A percentile compares a stretch with the other conserved stretches of the same genome.
Evolutionary conservation across 2,797 vertebrate genomes (phyloP).

Genomic region (Pangasius sanitwongsei): DNA sequence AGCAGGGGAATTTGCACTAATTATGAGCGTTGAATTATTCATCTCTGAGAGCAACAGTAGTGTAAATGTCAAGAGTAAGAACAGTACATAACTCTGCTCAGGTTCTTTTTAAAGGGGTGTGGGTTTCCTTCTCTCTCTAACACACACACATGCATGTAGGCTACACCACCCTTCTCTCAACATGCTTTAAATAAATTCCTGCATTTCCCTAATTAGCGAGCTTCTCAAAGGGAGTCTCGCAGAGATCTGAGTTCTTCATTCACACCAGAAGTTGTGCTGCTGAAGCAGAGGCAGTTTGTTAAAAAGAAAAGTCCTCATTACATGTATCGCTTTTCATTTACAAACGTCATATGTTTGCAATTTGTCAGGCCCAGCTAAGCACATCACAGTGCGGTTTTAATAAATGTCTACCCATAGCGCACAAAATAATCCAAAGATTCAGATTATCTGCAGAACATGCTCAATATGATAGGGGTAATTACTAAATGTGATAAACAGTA

Average conservation of each 20-base stretch:
- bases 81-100: constrained; percentile 31
- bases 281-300: constrained; percentile 7
- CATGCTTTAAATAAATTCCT: constrained; percentile 18
- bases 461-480: not conserved
- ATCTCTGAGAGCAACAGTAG: constrained; percentile 43
- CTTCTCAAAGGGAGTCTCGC: constrained; percentile 3
- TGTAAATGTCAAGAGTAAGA: constrained; percentile 51
- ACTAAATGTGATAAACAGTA: not conserved
- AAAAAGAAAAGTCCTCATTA: not conserved
- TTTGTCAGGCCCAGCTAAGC: constrained; percentile 10
- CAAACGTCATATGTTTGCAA: not conserved
- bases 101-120: constrained; percentile 28
- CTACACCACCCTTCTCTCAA: not conserved
- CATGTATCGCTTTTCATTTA: not conserved
- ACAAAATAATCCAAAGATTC: not conserved
- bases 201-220: constrained; percentile 35
- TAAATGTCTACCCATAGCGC: not conserved
- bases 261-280: not conserved
- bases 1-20: constrained; percentile 40
- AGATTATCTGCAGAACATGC: not conserved
- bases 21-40: constrained; percentile 51
- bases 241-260: constrained; percentile 1
- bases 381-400: not conserved
- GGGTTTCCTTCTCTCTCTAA: constrained; percentile 16
- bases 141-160: constrained; percentile 7